A percentile compares a stretch with the other conserved stretches of the same genome.
These are phyloP conservation scores for Syngnathus rostellatus DNA, from an alignment of 2,797 vertebrate genomes.

Conservation along the genomic window DNA sequence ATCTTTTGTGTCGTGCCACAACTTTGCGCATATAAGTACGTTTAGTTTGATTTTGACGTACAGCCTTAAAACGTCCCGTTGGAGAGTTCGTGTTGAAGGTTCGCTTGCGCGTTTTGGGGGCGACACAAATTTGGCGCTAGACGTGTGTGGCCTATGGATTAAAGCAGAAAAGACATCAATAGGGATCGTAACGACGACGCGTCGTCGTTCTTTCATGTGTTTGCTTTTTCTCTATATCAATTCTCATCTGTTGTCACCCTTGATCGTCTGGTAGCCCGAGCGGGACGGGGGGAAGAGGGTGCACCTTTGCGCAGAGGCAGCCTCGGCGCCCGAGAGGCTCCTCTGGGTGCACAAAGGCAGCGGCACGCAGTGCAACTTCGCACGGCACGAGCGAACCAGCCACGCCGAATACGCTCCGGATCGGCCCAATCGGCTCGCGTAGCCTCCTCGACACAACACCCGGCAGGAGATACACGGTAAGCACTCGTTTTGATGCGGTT, in stretches of 20 bases:
- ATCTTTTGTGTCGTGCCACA: neutral
- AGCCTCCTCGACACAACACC: slow-evolving; percentile 17
- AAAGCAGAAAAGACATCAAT: slow-evolving; percentile 15
- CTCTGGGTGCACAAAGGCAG: slow-evolving; percentile 78
- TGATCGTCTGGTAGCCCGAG: slow-evolving; percentile 16
- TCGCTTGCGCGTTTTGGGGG: slow-evolving; percentile 53
- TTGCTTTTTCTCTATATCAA: neutral
- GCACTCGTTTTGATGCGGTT: slow-evolving; percentile 29
- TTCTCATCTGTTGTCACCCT: neutral
- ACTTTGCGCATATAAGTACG: neutral
- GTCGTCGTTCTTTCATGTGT: neutral
- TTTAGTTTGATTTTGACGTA: too few species aligned
- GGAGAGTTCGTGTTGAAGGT: slow-evolving; percentile 42
- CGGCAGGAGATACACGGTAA: slow-evolving; percentile 50
- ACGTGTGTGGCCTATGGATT: slow-evolving; percentile 6
- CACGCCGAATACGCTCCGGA: slow-evolving; percentile 65
- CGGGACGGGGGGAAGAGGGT: slow-evolving; percentile 43
- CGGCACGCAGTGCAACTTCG: slow-evolving; percentile 41
- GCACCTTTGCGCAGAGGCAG: slow-evolving; percentile 76
- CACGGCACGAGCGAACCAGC: slow-evolving; percentile 45
- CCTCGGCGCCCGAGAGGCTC: slow-evolving; percentile 63
- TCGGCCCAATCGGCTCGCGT: slow-evolving; percentile 52
- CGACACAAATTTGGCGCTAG: slow-evolving; percentile 13
- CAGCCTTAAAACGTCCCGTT: slow-evolving; percentile 13
- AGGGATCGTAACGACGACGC: slow-evolving; percentile 9